Conservation (phyloP, 2,888 invertebrate species). For the Adelphocoris suturalis region DNA sequence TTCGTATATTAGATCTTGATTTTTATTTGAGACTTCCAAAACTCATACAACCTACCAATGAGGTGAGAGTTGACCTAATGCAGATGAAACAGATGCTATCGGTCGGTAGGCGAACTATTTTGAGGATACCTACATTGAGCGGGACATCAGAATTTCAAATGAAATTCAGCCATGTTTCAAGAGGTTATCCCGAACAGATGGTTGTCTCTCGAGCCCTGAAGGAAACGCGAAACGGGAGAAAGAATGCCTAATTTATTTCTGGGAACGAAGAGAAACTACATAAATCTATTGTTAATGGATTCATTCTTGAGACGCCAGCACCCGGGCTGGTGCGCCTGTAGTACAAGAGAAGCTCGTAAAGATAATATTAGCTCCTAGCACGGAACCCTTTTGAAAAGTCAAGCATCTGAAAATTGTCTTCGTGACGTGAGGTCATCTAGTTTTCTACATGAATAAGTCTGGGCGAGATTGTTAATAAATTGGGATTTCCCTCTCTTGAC, state of each 20-base stretch:
- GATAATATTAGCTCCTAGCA: constrained; percentile 33
- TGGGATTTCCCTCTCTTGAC: neutral
- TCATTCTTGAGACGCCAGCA: constrained; percentile 26
- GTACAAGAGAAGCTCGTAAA: constrained; percentile 18
- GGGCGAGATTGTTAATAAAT: constrained; percentile 1
- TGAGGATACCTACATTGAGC: no score
- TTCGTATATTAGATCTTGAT: no score
- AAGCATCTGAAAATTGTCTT: constrained; percentile 39
- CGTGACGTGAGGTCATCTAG: constrained; percentile 51
- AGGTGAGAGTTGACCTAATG: no score
- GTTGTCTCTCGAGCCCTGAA: neutral
- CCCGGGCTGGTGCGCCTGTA: neutral
- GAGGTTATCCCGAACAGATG: neutral
- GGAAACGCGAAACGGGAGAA: neutral
- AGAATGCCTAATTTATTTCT: constrained; percentile 30
- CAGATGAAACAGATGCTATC: no score
- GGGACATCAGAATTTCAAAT: neutral
- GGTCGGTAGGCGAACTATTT: no score
- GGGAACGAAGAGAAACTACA: constrained; percentile 24
- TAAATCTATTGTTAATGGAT: constrained; percentile 47
- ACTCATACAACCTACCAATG: no score
- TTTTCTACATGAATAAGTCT: constrained; percentile 41
- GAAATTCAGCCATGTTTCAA: neutral
- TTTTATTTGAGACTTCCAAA: no score
- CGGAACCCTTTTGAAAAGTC: neutral